Percentiles rank a stretch among this genome's conserved stretches.
Conservation (phyloP, 2,113 vertebrate genomes). For the Clarias batrachus region DNA sequence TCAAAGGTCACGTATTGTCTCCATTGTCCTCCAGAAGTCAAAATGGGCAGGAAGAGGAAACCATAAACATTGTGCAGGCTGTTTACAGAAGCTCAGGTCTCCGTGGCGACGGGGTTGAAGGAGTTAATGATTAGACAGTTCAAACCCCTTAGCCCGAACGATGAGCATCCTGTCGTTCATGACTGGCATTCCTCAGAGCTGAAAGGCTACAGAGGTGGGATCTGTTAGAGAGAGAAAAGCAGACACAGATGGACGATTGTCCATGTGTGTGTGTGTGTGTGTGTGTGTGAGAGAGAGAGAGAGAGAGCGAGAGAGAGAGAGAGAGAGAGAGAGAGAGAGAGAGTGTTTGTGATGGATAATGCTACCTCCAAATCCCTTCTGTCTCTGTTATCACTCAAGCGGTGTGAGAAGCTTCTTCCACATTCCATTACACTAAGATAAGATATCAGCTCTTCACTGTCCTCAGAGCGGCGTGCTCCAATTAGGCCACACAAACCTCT, state of each 20-base stretch:
- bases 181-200: conserved; percentile 35
- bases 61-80: conserved; percentile 53
- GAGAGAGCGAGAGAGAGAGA: not conserved
- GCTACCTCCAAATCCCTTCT: conserved; percentile 32
- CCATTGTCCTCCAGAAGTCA: conserved; percentile 13
- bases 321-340: conserved; percentile 12
- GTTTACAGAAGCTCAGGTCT: conserved; percentile 61
- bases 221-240: conserved; percentile 13
- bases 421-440: conserved; percentile 40
- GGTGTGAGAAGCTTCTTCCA: conserved; percentile 41
- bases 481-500: conserved; percentile 24
- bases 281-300: conserved; percentile 41
- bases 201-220: conserved; percentile 34
- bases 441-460: conserved; percentile 15
- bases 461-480: not conserved
- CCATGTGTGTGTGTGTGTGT: conserved; percentile 39
- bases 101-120: conserved; percentile 35
- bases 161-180: conserved; percentile 22
- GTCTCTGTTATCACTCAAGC: conserved; percentile 34
- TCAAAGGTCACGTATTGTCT: conserved; percentile 57
- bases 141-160: conserved; percentile 1
- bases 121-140: conserved; percentile 44
- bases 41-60: conserved; percentile 55
- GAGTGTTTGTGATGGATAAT: conserved; percentile 19
- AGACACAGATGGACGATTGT: conserved; percentile 33